These are phyloP conservation scores for Acrossocheilus fasciatus DNA, from an alignment of 2,797 vertebrate genomes.

Conservation along the genomic window DNA sequence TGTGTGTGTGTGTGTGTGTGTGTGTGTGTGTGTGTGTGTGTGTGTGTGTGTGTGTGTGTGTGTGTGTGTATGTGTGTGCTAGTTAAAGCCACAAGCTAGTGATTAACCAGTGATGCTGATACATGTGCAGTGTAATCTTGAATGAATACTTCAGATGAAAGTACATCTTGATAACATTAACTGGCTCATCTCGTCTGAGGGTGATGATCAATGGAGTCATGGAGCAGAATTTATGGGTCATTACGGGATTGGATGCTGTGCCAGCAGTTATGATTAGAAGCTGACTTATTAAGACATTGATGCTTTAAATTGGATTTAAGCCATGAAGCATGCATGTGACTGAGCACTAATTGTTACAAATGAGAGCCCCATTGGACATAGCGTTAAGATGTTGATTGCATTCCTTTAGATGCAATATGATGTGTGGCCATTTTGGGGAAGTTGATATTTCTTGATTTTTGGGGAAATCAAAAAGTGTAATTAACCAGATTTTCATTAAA, in stretches of 20 bases:
- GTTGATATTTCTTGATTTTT: conserved; percentile 26
- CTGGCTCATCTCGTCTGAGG: conserved; percentile 79
- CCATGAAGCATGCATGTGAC: conserved; percentile 46
- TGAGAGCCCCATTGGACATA: conserved; percentile 8
- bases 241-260: conserved; percentile 76
- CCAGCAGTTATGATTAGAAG: conserved; percentile 68
- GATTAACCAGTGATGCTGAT: conserved; percentile 30
- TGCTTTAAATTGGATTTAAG: conserved; percentile 53
- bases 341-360: conserved; percentile 49
- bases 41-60: not conserved
- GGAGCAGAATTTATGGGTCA: conserved; percentile 79
- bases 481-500: not conserved
- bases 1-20: too few species aligned
- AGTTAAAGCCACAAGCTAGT: conserved; percentile 10
- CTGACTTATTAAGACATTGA: conserved; percentile 62
- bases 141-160: conserved; percentile 79
- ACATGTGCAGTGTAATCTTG: conserved; percentile 4
- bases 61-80: not conserved
- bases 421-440: not conserved
- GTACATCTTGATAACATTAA: conserved; percentile 76
- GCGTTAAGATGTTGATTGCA: conserved; percentile 38
- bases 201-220: conserved; percentile 81
- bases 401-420: conserved; percentile 26
- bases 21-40: not conserved
- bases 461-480: not conserved